Base-by-base conservation (phyloP, 2,113 vertebrate species). In the mouse (Mus musculus) region DNA sequence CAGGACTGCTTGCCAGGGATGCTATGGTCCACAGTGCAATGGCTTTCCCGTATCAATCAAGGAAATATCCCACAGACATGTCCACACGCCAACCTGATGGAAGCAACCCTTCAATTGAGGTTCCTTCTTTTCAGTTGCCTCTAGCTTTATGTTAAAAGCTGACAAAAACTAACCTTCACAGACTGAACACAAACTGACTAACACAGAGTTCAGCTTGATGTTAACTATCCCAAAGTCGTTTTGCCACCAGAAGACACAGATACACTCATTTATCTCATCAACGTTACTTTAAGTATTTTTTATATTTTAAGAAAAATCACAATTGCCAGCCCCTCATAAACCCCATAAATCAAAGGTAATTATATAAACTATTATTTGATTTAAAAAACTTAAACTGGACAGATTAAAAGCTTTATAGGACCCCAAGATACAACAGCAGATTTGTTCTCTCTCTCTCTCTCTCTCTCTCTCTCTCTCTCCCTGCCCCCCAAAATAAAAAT, bases 301-400 rank as follows among this genome's bases (percentile, higher is more conserved):
- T 80, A 49, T 33, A 52, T 30, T 84, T 76, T 89, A 76, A 84
- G 59, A 56, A 96, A 96, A 26, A 39, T 71, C 84, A 71, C 3
- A 93, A 61, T 82, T 61, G 36, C 11, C 72, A 76, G 61, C 14
- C 8, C 63, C 87, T 69, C 24, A n/a, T 90, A 95, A 89, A 69
- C 49, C 36, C 22, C n/a, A 86, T n/a, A 97, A 89, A 75, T 94
- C 77, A 80, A 81, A 12, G 12, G 69, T 92, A 42, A 93, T 78
- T 71, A 90, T 52, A 88, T 33, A 92, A 93, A 69, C 17, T 72
- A 77, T 3, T 90, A 12, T 89, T 65, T 88, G 39, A 88, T 13
- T 13, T 3, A 78, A 54, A 78, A 78, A 52, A 14, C 36, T 63
- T 42, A 86, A 71, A 77, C 22, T 54, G 33, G 26, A 42, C 89